These are phyloP conservation scores for Polia nebulosa DNA, from an alignment of 2,888 invertebrate species.

Conservation along the genomic window DNA sequence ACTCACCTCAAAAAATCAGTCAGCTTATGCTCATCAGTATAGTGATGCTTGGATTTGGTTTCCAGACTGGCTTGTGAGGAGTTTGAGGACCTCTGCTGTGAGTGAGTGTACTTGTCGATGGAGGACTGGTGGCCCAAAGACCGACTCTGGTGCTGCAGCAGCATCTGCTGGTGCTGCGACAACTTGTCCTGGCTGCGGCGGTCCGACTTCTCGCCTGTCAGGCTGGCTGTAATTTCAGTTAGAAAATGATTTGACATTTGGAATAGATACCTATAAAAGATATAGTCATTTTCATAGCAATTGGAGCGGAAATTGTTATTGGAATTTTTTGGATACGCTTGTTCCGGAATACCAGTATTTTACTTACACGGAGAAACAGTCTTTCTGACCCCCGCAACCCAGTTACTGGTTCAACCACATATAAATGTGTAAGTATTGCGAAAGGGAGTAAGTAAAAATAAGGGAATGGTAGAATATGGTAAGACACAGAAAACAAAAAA, in stretches of 20 bases:
- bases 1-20: constrained; percentile 92
- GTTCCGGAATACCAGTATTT: background rate
- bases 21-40: constrained; percentile 92
- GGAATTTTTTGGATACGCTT: background rate
- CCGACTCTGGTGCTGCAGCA: constrained; percentile 93
- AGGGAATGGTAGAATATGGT: background rate
- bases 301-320: background rate
- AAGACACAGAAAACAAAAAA: background rate
- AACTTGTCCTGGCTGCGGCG: constrained; percentile 87
- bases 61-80: constrained; percentile 80
- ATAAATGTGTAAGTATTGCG: background rate
- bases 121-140: constrained; percentile 90
- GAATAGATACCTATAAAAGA: no score
- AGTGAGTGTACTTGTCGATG: constrained; percentile 92
- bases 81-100: constrained; percentile 87
- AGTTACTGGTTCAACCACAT: background rate
- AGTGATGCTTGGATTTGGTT: constrained; percentile 86
- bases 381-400: background rate
- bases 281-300: no score
- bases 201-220: constrained; percentile 84
- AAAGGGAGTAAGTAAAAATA: no score
- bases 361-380: background rate
- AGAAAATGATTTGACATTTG: no score
- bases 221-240: constrained; percentile 73
- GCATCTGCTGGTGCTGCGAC: constrained; percentile 92